These are phyloP conservation scores for Chloroceryle inda DNA, from an alignment of 2,797 vertebrate species.

Conservation along the genomic window DNA sequence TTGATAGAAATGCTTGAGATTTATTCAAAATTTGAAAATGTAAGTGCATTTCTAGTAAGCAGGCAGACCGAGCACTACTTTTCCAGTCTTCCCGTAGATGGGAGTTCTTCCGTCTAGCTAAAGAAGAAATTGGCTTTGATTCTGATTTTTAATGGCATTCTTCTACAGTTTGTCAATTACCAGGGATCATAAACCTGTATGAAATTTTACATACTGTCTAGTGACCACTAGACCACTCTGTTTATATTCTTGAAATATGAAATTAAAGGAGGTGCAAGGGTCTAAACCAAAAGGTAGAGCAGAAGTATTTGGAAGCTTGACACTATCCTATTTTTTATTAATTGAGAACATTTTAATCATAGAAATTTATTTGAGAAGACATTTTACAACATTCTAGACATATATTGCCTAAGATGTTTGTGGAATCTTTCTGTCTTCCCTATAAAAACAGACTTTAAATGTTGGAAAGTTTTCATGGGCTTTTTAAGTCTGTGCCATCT, in stretches of 20 bases:
- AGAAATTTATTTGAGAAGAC: neutral
- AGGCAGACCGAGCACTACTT: neutral
- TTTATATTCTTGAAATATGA: neutral
- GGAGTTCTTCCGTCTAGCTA: neutral
- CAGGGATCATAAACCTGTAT: neutral
- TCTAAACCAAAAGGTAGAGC: neutral
- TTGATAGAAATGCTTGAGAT: neutral
- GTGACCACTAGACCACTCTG: no score
- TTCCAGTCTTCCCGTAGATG: neutral
- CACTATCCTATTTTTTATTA: neutral
- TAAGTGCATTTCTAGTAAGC: neutral
- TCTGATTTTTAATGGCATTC: neutral
- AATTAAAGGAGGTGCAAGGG: neutral
- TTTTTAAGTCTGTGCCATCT: neutral
- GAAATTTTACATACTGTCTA: neutral
- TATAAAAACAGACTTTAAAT: neutral
- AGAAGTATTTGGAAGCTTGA: neutral
- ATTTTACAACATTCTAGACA: neutral
- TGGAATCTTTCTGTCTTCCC: neutral
- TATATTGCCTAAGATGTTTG: neutral
- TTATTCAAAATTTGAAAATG: neutral
- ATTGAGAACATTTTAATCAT: neutral
- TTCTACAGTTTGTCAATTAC: neutral
- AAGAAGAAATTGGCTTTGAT: neutral
- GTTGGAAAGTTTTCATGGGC: neutral